phyloP scores from a whole-genome alignment of 1,140 invertebrate species.

The Dryas iulia region DNA sequence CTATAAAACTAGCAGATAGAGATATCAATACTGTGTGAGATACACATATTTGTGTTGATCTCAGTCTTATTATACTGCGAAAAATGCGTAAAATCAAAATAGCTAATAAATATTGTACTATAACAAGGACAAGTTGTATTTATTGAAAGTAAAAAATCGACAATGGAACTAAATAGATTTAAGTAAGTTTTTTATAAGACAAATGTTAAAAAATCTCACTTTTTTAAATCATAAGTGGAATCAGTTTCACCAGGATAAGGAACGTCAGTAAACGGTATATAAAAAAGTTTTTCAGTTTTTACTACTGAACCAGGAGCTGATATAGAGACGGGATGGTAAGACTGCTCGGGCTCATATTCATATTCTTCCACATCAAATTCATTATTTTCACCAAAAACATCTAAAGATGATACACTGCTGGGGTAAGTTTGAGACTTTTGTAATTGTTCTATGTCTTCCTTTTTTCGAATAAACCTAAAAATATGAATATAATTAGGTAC shows the following conservation, averaged over 20 bases:
- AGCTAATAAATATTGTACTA: no score
- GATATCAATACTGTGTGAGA: no score
- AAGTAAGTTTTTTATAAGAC: not conserved
- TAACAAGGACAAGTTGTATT: no score
- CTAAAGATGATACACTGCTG: slow-evolving; percentile 22
- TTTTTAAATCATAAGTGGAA: slow-evolving; percentile 64
- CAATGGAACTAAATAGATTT: not conserved
- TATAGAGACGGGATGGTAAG: slow-evolving; percentile 40
- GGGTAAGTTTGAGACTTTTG: slow-evolving; percentile 33
- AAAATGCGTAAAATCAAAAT: no score
- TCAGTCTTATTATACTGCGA: no score
- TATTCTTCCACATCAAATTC: slow-evolving; percentile 61
- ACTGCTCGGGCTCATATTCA: slow-evolving; percentile 50
- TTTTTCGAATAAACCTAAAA: slow-evolving; percentile 56
- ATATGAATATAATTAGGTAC: not conserved
- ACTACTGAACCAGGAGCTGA: slow-evolving; percentile 34
- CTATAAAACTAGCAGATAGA: no score
- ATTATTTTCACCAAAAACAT: slow-evolving; percentile 42
- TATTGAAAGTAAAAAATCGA: no score
- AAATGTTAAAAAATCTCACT: slow-evolving; percentile 35
- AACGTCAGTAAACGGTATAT: slow-evolving; percentile 60
- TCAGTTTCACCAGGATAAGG: slow-evolving; percentile 60
- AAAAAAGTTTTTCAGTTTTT: slow-evolving; percentile 50
- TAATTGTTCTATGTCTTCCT: slow-evolving; percentile 55
- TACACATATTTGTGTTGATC: no score